These are phyloP conservation scores for Bhutanitis thaidina DNA, from an alignment of 2,888 invertebrate species.

Conservation along the genomic window DNA sequence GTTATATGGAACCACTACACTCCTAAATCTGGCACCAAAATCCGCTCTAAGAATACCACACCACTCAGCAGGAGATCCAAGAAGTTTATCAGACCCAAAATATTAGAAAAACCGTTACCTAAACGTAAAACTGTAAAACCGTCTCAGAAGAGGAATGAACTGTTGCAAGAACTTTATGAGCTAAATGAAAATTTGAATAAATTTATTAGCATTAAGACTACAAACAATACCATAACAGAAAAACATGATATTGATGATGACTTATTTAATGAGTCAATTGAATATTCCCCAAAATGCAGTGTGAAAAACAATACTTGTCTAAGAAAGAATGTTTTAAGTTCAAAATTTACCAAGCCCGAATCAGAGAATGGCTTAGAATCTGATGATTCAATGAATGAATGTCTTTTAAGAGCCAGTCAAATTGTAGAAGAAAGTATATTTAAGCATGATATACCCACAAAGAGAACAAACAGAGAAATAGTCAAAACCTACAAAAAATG, in stretches of 20 bases:
- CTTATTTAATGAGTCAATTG: constrained; percentile 55
- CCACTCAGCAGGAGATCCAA: constrained; percentile 59
- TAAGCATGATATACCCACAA: constrained; percentile 35
- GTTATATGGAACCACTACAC: constrained; percentile 76
- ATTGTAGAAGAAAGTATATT: constrained; percentile 64
- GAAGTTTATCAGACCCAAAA: constrained; percentile 44
- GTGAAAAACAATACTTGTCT: constrained; percentile 51
- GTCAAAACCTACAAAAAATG: constrained; percentile 26
- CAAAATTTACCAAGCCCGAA: constrained; percentile 61
- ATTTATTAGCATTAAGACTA: constrained; percentile 48
- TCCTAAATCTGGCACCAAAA: constrained; percentile 56
- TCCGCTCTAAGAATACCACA: constrained; percentile 54
- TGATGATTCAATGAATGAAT: constrained; percentile 76
- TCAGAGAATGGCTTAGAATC: constrained; percentile 63
- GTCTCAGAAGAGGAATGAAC: constrained; percentile 55
- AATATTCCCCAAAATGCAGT: constrained; percentile 58
- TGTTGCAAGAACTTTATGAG: constrained; percentile 65
- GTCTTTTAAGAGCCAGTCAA: constrained; percentile 69
- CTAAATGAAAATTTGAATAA: constrained; percentile 66
- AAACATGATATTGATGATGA: constrained; percentile 61
- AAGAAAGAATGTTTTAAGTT: constrained; percentile 66
- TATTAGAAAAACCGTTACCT: constrained; percentile 50
- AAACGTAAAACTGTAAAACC: constrained; percentile 49
- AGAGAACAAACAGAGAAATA: constrained; percentile 39
- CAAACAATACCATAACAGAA: constrained; percentile 28